Percentiles rank a stretch among this genome's conserved stretches.
phyloP scores from a whole-genome alignment of 2,888 invertebrate genomes.

The Chydorus sphaericus region DNA sequence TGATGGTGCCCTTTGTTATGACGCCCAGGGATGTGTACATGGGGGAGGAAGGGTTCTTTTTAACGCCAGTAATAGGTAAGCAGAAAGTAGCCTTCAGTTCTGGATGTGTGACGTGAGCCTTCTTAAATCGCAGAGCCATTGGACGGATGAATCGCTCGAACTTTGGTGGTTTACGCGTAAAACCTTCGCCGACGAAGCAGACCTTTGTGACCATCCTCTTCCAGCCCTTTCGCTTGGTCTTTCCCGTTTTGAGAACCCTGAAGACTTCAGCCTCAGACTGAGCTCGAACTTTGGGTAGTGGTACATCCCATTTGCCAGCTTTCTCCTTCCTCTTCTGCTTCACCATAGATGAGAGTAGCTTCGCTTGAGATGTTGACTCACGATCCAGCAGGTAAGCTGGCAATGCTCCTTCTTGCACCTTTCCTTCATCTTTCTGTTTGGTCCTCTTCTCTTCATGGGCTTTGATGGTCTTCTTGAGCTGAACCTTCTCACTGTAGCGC shows the following conservation, averaged over 20 bases:
- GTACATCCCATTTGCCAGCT: conserved; percentile 99
- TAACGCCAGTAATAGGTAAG: conserved; percentile 94
- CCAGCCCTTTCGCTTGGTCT: conserved; percentile 90
- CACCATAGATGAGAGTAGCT: conserved; percentile 95
- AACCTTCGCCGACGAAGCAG: conserved; percentile 92
- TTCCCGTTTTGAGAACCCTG: conserved; percentile 79
- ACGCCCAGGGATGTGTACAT: conserved; percentile 96
- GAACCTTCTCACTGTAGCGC: conserved; percentile 93
- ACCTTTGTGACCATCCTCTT: conserved; percentile 99
- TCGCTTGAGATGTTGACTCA: conserved; percentile 83
- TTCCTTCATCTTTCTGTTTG: conserved; percentile 55
- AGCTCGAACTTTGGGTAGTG: conserved; percentile 93
- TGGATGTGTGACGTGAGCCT: conserved; percentile 98
- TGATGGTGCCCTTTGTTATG: conserved; percentile 94
- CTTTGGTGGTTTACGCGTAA: conserved; percentile 97
- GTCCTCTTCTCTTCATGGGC: conserved; percentile 91
- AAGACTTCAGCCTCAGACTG: conserved; percentile 96
- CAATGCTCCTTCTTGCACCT: conserved; percentile 70
- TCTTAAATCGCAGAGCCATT: conserved; percentile 90
- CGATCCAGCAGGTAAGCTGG: conserved; percentile 96
- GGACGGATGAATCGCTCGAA: conserved; percentile 97
- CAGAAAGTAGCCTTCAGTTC: conserved; percentile 96
- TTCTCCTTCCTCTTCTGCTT: conserved; percentile 99
- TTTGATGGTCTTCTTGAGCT: conserved; percentile 96
- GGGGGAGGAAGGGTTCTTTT: conserved; percentile 94